Percentiles rank a stretch among this genome's conserved stretches.
These are phyloP conservation scores for Drosophila greeni DNA, from an alignment of 2,888 invertebrate species.

Conservation along the genomic window DNA sequence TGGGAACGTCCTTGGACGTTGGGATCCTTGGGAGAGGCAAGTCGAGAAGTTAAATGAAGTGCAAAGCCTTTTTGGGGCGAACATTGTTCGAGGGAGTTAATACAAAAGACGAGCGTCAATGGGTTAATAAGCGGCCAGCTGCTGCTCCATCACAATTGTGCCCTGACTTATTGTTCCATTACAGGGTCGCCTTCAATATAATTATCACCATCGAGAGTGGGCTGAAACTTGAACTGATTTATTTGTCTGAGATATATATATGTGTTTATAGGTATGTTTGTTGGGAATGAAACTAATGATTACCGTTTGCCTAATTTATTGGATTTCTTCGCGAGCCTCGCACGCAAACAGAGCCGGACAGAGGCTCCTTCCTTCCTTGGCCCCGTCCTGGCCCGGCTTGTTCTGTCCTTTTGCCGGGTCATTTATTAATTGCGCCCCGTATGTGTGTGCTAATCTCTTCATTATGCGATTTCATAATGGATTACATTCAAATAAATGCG, in stretches of 20 bases:
- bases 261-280: conserved; percentile 27
- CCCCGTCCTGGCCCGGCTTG: background rate
- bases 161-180: conserved; percentile 23
- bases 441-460: conserved; percentile 72
- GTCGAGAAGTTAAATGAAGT: conserved; percentile 68
- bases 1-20: conserved; percentile 29
- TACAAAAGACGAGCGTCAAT: conserved; percentile 60
- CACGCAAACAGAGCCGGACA: conserved; percentile 55
- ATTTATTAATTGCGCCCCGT: conserved; percentile 69
- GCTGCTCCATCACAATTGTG: conserved; percentile 39
- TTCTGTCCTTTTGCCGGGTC: conserved; percentile 50
- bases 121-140: conserved; percentile 62
- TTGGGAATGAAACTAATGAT: conserved; percentile 60
- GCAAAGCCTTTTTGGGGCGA: conserved; percentile 61
- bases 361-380: conserved; percentile 18
- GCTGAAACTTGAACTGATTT: conserved; percentile 53
- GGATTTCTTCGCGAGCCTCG: conserved; percentile 50
- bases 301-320: conserved; percentile 67
- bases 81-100: conserved; percentile 47
- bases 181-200: background rate
- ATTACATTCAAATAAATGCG: conserved; percentile 73
- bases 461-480: conserved; percentile 74
- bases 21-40: conserved; percentile 45
- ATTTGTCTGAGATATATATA: conserved; percentile 46
- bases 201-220: conserved; percentile 23